Conservation (phyloP, 2,797 vertebrate genomes). For the Pseudochirops cupreus region DNA sequence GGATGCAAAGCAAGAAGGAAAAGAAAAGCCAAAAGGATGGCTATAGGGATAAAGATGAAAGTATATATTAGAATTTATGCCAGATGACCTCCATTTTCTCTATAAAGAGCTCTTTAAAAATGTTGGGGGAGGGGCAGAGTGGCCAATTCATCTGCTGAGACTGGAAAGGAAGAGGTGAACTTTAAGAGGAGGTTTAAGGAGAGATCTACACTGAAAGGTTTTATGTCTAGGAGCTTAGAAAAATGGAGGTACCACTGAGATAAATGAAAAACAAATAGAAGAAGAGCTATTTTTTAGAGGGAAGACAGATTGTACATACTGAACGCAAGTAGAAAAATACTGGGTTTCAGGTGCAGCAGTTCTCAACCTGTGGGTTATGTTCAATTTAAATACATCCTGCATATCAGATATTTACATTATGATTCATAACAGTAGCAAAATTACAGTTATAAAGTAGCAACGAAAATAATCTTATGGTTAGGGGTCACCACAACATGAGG, state of each 20-base stretch:
- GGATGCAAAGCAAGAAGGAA: not conserved
- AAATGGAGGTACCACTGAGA: not conserved
- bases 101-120: not conserved
- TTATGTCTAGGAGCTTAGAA: not conserved
- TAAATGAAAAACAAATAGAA: not conserved
- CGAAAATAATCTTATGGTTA: too few species aligned
- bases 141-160: not conserved
- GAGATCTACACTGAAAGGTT: not conserved
- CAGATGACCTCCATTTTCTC: not conserved
- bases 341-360: slow-evolving; percentile 16
- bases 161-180: not conserved
- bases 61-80: not conserved
- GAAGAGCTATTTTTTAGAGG: not conserved
- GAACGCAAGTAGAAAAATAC: not conserved
- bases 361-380: too few species aligned
- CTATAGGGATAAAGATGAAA: not conserved
- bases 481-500: too few species aligned
- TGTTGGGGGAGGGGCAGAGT: not conserved
- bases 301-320: not conserved
- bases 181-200: not conserved
- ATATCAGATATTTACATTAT: too few species aligned
- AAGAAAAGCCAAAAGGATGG: not conserved
- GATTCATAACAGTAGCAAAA: too few species aligned
- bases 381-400: too few species aligned
- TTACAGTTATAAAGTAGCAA: too few species aligned